Conservation (phyloP, 2,888 invertebrate species). For the Diarsia brunnea region DNA sequence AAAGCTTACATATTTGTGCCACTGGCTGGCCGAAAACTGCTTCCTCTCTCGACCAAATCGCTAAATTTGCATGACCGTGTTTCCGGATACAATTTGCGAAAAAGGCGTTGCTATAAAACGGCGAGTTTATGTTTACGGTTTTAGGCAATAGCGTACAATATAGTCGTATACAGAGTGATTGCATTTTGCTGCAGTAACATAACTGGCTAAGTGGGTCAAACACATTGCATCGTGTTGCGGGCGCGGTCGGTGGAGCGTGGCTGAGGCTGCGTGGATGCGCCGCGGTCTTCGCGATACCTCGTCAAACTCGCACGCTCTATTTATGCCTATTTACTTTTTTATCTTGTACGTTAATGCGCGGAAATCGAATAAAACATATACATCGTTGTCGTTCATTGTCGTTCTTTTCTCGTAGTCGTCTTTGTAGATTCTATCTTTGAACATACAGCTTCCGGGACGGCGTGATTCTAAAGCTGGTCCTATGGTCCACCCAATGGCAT, state of each 20-base stretch:
- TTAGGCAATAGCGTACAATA: constrained; percentile 55
- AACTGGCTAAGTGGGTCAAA: constrained; percentile 83
- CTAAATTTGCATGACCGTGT: constrained; percentile 49
- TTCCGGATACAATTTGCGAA: constrained; percentile 49
- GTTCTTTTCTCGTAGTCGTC: constrained; percentile 18
- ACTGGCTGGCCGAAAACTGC: constrained; percentile 43
- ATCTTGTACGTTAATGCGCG: constrained; percentile 60
- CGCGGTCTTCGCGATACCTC: constrained; percentile 82
- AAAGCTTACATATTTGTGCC: constrained; percentile 32
- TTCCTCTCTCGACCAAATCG: constrained; percentile 46
- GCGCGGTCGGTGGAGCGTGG: constrained; percentile 79
- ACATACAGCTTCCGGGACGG: not conserved
- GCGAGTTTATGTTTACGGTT: constrained; percentile 54
- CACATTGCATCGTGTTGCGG: constrained; percentile 86
- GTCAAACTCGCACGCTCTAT: constrained; percentile 87
- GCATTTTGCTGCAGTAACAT: constrained; percentile 76
- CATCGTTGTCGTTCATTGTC: not conserved
- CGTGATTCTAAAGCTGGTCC: not conserved
- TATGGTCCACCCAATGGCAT: not conserved
- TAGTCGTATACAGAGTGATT: constrained; percentile 62
- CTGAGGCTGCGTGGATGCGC: constrained; percentile 82
- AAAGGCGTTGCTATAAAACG: constrained; percentile 49
- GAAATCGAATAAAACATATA: constrained; percentile 51
- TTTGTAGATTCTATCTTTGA: constrained; percentile 4
- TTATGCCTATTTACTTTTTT: constrained; percentile 78